Evolutionary conservation across 2,888 invertebrate genomes (phyloP), one percentile per base, ranked within the genome.

Genomic region (Sminthurides aquaticus): DNA sequence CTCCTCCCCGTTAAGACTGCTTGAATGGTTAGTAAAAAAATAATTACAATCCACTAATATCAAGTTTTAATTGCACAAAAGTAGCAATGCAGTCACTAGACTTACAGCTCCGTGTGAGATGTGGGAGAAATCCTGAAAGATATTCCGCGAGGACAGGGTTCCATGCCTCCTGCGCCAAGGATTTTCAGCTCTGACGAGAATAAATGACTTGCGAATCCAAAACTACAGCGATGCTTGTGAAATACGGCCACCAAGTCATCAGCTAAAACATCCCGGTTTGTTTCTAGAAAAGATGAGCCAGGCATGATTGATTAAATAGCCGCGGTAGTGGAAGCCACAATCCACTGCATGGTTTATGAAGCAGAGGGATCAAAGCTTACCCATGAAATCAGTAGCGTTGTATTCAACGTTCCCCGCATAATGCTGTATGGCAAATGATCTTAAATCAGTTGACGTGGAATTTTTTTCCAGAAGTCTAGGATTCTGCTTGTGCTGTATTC

Each of bases 121-220:
- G 91, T 92, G 54, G 92, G 93, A 5, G 92, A 91, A 76, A 93
- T 92, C 75, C 93, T 84, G 80, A 92, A 92, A 77, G 89, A 86
- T 69, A 90, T 85, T 65, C 89, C 89, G 69, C 86, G 81, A 18
- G 88, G 90, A 61, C 86, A 88, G 58, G 85, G 87, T 74, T 88
- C 87, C 65, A 75, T 73, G 15, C 75, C 76, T 71, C 86, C 82
- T 2, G 87, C 85, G 75, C 87, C 89, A 18, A 90, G 80, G 1
- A 88, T 87, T 81, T 93, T 93, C 68, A 96, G 81, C 79, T 96
- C 96, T 62, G 90, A 87, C 1, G 93, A 91, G 78, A 96, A 96
- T n/a, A 96, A 82, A 78, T 96, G 94, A 22, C 93, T 92, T 0
- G 92, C 95, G 79, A 96, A 96, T n/a, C 95, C 95, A 79, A 96